Conservation (phyloP, 2,797 vertebrate genomes). For the Crenuchus spilurus region DNA sequence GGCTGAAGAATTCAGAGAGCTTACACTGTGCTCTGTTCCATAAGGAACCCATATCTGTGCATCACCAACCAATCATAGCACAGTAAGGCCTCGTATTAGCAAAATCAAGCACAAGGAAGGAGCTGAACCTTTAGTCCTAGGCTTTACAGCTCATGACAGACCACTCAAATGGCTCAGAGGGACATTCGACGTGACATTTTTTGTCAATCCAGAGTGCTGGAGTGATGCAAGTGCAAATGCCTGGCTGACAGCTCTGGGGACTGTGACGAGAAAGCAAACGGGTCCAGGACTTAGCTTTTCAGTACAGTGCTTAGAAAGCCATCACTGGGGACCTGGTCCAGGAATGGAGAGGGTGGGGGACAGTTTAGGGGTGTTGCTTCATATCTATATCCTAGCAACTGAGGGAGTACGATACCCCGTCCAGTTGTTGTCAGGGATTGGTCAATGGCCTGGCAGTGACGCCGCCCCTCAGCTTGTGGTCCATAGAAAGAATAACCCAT, state of each 20-base stretch:
- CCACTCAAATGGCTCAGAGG: conserved; percentile 16
- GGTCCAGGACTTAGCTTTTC: conserved; percentile 62
- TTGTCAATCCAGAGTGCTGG: conserved; percentile 14
- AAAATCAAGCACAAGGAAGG: conserved; percentile 7
- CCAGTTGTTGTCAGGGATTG: conserved; percentile 84
- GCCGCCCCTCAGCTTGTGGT: conserved; percentile 83
- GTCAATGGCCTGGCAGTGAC: conserved; percentile 76
- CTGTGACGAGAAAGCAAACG: conserved; percentile 64
- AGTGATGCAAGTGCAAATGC: conserved; percentile 61
- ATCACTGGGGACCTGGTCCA: conserved; percentile 45
- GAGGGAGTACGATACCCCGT: conserved; percentile 78
- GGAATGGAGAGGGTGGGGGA: conserved; percentile 47
- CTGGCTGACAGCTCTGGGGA: conserved; percentile 51
- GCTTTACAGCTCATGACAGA: conserved; percentile 46
- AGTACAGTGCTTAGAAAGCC: conserved; percentile 52
- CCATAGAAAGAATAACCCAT: conserved; percentile 83
- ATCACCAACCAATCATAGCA: too few relatives aligned
- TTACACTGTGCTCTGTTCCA: neutral
- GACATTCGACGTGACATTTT: conserved; percentile 39
- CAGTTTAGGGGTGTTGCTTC: conserved; percentile 76
- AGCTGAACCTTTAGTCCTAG: conserved; percentile 39
- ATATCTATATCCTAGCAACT: conserved; percentile 90
- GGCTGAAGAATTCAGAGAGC: neutral
- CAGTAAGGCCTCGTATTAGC: neutral
- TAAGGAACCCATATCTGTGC: neutral